Conservation (phyloP, 2,113 vertebrate species). For the Centropus unirufus region DNA sequence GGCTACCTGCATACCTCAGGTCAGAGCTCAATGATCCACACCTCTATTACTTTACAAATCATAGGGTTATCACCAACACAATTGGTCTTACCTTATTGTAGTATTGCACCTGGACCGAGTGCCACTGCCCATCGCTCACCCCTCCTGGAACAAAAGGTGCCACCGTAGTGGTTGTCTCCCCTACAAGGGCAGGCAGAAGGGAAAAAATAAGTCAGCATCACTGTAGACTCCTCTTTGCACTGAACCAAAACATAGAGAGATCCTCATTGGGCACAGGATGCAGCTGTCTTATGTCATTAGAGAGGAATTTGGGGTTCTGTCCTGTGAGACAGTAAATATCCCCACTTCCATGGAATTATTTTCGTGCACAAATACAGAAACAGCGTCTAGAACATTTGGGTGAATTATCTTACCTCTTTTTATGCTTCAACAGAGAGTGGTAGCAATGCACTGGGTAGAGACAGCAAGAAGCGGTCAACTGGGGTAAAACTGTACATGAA, state of each 20-base stretch:
- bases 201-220: background rate
- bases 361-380: background rate
- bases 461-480: background rate
- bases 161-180: constrained; percentile 91
- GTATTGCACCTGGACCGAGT: constrained; percentile 93
- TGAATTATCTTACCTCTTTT: background rate
- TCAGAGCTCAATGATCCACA: background rate
- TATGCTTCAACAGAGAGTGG: background rate
- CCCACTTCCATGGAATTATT: background rate
- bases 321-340: background rate
- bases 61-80: background rate
- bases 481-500: background rate
- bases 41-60: background rate
- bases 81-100: constrained; percentile 91
- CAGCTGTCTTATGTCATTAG: background rate
- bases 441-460: background rate
- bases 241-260: background rate
- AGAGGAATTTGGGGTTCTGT: background rate
- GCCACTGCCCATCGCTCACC: constrained; percentile 95
- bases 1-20: background rate
- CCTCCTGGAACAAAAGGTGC: constrained; percentile 85
- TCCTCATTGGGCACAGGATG: background rate
- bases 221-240: background rate
- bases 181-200: constrained; percentile 62
- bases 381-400: background rate